Percentiles rank a stretch among this genome's conserved stretches.
Evolutionary conservation across 2,888 invertebrate species (phyloP).

Genomic region (Dicranocentrus wangi): DNA sequence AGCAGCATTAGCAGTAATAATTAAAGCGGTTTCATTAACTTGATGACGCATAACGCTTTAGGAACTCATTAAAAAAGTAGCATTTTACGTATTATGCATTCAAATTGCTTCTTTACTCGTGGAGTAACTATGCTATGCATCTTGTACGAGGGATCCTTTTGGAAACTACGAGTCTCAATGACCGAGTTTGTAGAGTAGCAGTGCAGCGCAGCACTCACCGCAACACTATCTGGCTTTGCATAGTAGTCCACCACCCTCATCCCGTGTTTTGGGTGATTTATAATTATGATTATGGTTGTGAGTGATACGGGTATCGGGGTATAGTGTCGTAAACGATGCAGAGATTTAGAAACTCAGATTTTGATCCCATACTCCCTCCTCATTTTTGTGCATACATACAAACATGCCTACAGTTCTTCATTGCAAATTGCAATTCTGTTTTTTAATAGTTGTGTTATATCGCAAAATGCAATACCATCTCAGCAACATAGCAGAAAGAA

Average conservation of each 20-base stretch:
- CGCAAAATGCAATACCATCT: too few species aligned
- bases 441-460: too few species aligned
- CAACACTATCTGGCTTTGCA: not conserved
- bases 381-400: not conserved
- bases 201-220: too few species aligned
- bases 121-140: not conserved
- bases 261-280: constrained; percentile 29
- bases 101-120: constrained; percentile 56
- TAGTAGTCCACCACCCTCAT: constrained; percentile 1
- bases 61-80: constrained; percentile 60
- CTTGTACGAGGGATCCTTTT: too few species aligned
- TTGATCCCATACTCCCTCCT: not conserved
- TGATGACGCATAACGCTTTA: constrained; percentile 64
- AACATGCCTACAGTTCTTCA: too few species aligned
- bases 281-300: constrained; percentile 20
- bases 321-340: constrained; percentile 7
- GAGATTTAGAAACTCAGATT: not conserved
- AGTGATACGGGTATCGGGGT: constrained; percentile 40
- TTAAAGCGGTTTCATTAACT: constrained; percentile 60
- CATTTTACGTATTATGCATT: constrained; percentile 58
- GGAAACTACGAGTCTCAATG: constrained; percentile 25
- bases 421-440: too few species aligned
- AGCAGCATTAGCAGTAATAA: constrained; percentile 49
- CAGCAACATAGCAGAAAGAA: too few species aligned
- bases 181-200: constrained; percentile 22